phyloP scores from a whole-genome alignment of 2,113 vertebrate genomes.

The Todiramphus chloris region DNA sequence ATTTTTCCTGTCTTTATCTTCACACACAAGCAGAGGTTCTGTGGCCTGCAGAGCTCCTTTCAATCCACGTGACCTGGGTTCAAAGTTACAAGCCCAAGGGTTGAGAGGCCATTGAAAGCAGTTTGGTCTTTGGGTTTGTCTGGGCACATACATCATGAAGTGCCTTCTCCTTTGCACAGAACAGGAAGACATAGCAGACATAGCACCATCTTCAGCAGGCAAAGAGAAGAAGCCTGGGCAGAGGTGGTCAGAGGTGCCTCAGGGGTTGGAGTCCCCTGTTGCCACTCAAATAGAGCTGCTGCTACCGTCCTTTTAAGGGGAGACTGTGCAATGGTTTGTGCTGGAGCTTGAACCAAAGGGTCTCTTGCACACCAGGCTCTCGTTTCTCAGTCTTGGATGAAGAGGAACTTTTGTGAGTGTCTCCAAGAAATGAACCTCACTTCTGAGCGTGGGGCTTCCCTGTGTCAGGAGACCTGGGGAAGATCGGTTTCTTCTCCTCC shows the following conservation, averaged over 20 bases:
- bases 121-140: not conserved
- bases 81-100: not conserved
- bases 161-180: not conserved
- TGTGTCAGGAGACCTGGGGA: not conserved
- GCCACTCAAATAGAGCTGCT: not conserved
- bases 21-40: not conserved
- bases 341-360: not conserved
- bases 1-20: not conserved
- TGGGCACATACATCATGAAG: rapidly evolving
- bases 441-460: not conserved
- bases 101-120: not conserved
- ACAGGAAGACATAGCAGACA: not conserved
- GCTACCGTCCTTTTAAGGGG: not conserved
- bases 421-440: not conserved
- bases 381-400: not conserved
- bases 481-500: not conserved
- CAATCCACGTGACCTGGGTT: not conserved
- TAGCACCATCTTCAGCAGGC: not conserved
- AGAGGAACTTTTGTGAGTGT: not conserved
- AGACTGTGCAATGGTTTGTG: not conserved
- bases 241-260: not conserved
- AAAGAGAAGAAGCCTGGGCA: not conserved
- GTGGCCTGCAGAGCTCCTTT: not conserved
- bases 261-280: not conserved
- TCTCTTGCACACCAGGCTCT: not conserved